A percentile compares a stretch with the other conserved stretches of the same genome.
These are phyloP conservation scores for Campopleginae sp. DNA, from an alignment of 2,888 invertebrate species.

Conservation along the genomic window DNA sequence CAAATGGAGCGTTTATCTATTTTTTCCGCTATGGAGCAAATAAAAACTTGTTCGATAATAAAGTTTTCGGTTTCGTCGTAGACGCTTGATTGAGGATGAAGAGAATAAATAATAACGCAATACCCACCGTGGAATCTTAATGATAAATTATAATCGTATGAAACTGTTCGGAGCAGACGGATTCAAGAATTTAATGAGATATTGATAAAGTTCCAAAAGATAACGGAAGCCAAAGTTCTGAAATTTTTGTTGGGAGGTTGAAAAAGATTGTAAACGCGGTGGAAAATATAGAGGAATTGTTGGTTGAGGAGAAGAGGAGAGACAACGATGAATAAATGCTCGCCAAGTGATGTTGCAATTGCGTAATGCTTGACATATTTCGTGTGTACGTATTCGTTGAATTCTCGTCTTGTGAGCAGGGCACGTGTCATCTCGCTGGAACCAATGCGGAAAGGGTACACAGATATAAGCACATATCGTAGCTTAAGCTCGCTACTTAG, in stretches of 20 bases:
- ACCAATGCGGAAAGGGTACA: conserved; percentile 48
- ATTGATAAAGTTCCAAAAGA: conserved; percentile 15
- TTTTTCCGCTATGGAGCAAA: not conserved
- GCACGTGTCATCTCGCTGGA: conserved; percentile 62
- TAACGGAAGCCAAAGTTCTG: conserved; percentile 5
- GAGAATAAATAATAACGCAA: conserved; percentile 5
- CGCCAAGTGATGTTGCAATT: conserved; percentile 40
- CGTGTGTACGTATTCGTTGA: conserved; percentile 18
- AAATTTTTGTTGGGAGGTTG: not conserved
- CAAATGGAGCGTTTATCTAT: conserved; percentile 16
- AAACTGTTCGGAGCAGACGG: not conserved
- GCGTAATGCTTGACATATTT: conserved; percentile 44
- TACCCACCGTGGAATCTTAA: not conserved
- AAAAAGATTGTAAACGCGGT: not conserved
- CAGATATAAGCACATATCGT: conserved; percentile 4
- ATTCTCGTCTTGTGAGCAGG: conserved; percentile 15
- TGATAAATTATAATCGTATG: conserved; percentile 15
- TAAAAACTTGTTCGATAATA: not conserved
- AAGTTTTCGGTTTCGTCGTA: not conserved
- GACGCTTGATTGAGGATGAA: conserved; percentile 9
- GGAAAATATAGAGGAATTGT: conserved; percentile 1
- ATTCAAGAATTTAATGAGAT: conserved; percentile 4
- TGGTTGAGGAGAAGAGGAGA: not conserved
- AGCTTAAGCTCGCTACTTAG: conserved; percentile 74
- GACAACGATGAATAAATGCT: conserved; percentile 19